Conservation (phyloP, 2,113 vertebrate genomes). For the Spea bombifrons region DNA sequence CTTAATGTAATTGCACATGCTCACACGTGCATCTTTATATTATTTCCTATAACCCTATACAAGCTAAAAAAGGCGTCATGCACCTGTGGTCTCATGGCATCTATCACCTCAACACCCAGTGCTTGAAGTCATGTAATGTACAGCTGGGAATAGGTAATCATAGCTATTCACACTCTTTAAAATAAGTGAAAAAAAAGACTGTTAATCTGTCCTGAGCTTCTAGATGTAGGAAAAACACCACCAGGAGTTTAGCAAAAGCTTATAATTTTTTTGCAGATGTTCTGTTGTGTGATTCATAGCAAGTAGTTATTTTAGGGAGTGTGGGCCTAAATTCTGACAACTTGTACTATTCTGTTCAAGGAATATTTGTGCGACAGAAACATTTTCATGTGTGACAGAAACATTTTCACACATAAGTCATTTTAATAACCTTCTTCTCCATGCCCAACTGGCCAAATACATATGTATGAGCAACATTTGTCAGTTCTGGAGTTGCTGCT, state of each 20-base stretch:
- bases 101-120: conserved; percentile 47
- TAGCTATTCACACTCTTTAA: conserved; percentile 48
- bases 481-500: neutral
- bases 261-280: conserved; percentile 46
- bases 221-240: conserved; percentile 47
- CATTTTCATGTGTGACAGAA: neutral
- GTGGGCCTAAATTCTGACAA: neutral
- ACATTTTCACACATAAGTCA: conserved; percentile 1
- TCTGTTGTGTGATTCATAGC: conserved; percentile 27
- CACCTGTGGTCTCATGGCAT: conserved; percentile 46
- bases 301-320: conserved; percentile 4
- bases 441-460: neutral
- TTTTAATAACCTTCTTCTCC: neutral
- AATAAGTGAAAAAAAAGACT: conserved; percentile 34
- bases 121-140: conserved; percentile 44
- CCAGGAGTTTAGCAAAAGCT: conserved; percentile 29
- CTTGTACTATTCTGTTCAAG: neutral
- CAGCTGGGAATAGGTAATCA: conserved; percentile 46
- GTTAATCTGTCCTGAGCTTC: conserved; percentile 47
- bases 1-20: conserved; percentile 21
- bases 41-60: conserved; percentile 26
- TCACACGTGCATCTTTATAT: conserved; percentile 30
- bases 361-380: neutral
- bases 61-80: conserved; percentile 7
- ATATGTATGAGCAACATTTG: neutral